A percentile compares a stretch with the other conserved stretches of the same genome.
Conservation (phyloP, 2,113 vertebrate genomes). For the Mesocricetus auratus region DNA sequence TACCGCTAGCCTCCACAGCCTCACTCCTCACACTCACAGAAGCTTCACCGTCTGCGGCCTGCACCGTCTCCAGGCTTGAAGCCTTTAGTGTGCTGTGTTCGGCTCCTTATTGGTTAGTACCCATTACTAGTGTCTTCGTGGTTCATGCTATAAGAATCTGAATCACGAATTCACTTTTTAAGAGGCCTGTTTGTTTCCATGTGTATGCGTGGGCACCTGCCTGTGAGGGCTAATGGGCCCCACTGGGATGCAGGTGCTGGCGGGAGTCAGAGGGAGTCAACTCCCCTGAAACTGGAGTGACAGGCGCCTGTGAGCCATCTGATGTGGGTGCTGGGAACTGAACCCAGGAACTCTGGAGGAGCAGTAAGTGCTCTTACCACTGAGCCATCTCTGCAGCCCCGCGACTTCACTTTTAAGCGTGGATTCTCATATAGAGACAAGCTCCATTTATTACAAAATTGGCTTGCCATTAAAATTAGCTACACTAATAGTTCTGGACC, state of each 20-base stretch:
- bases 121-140: conserved; percentile 14
- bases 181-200: neutral
- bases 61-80: neutral
- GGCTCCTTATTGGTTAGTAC: neutral
- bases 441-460: conserved; percentile 35
- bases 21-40: neutral
- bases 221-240: neutral
- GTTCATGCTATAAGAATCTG: neutral
- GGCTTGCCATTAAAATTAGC: conserved; percentile 57
- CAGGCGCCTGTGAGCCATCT: neutral
- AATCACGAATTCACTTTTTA: conserved; percentile 11
- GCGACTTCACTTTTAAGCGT: conserved; percentile 34
- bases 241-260: neutral
- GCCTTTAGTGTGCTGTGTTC: neutral
- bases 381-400: neutral
- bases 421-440: conserved; percentile 20
- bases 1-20: neutral
- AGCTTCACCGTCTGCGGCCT: neutral
- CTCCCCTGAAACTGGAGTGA: neutral
- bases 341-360: neutral
- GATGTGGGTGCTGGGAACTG: neutral
- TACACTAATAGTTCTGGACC: neutral
- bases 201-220: neutral
- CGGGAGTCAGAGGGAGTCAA: too few species aligned
- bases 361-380: neutral